Base-by-base conservation (phyloP, 1,140 invertebrate species). In the Augochlora pura region DNA sequence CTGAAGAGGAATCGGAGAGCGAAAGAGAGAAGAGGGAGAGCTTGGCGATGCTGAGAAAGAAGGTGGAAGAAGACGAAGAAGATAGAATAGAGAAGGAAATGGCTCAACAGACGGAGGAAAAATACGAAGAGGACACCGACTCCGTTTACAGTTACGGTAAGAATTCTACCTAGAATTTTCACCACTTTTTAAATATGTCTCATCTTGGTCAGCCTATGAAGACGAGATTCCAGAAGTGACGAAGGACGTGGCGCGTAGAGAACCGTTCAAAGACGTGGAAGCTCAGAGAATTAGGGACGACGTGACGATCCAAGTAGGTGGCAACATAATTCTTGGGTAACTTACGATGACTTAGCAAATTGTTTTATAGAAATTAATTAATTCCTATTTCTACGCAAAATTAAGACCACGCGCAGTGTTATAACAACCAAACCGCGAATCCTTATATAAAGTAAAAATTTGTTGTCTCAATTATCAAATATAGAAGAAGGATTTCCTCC, bases 281-380 rank as follows among this genome's bases (percentile, higher is more conserved):
- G 90, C 91, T 9, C 91, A 92, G 54, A 88, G 82, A 77, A 76
- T 88, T 18, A 83, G 89, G n/a, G 92, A 92, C 76, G 92, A 93
- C 38, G 92, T 91, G 2, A 91, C 92, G 0, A 92, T 91, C 64
- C 91, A 92, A 81, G 91, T 92, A 80, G 9, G 68, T 64, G 6
- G 5, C 1, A 21, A 54, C 18, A 21, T 52, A 16, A 5, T 52
- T 14, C 18, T 12, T 46, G 8, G 12, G 42, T 46, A 10, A 1
- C 42, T 46, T 10, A 7, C 8, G 42, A 32, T 7, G 12, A 46
- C n/a, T 12, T 46, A 32, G 42, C 42, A 46, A 46, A n/a, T n/a
- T n/a, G n/a, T n/a, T n/a, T n/a, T n/a, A n/a, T n/a, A n/a, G n/a
- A n/a, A n/a, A n/a, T n/a, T n/a, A n/a, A n/a, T n/a, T n/a, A n/a